Conservation (phyloP, 2,888 invertebrate genomes). For the Zhuqinia jingwanae region DNA sequence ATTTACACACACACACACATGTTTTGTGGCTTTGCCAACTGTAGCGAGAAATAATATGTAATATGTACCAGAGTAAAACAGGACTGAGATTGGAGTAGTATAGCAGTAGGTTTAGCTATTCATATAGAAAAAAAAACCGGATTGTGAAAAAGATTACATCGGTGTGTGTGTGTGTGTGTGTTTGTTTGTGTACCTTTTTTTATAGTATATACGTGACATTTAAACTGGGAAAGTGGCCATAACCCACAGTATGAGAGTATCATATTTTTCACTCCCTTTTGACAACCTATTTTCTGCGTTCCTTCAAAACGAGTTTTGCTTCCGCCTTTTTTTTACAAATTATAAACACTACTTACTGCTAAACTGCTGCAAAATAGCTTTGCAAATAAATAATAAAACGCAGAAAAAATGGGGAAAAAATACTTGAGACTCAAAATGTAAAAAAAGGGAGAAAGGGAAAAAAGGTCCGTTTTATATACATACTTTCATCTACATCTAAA, state of each 20-base stretch:
- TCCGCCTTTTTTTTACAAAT: conserved; percentile 27
- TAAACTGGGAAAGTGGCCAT: neutral
- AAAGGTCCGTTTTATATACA: too few relatives aligned
- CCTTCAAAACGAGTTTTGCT: conserved; percentile 49
- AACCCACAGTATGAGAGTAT: conserved; percentile 7
- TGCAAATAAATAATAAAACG: conserved; percentile 12
- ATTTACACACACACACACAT: conserved; percentile 5
- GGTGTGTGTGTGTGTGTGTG: neutral
- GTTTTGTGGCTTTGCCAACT: conserved; percentile 3
- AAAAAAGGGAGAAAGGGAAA: neutral
- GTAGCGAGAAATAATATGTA: too few relatives aligned
- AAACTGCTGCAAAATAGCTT: conserved; percentile 5
- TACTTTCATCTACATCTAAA: neutral
- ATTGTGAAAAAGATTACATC: too few relatives aligned
- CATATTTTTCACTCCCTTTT: conserved; percentile 52
- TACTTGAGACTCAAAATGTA: too few relatives aligned
- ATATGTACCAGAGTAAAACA: neutral
- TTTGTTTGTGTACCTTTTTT: too few relatives aligned
- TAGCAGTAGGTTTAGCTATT: too few relatives aligned
- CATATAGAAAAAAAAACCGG: too few relatives aligned
- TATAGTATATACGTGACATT: neutral
- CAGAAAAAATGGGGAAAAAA: neutral
- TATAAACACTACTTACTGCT: conserved; percentile 4
- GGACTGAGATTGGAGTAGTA: too few relatives aligned
- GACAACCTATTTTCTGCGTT: conserved; percentile 49